Evolutionary conservation across 2,797 vertebrate genomes (phyloP).

Genomic region (Siniperca scherzeri): DNA sequence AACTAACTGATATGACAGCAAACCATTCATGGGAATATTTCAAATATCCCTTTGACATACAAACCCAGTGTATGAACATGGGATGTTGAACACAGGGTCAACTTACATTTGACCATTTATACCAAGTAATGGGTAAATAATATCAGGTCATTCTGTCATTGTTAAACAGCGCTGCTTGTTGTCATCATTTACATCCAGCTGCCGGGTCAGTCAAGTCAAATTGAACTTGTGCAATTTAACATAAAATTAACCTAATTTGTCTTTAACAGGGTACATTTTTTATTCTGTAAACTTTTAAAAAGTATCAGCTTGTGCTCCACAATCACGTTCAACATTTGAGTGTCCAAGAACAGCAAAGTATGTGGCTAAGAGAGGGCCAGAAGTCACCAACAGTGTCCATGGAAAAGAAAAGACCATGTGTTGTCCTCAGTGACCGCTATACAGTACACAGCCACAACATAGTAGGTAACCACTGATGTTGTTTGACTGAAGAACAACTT

Average conservation of each 20-base stretch:
- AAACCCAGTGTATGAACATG: not conserved
- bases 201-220: not conserved
- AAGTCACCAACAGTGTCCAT: not conserved
- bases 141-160: not conserved
- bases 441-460: slow-evolving; percentile 4
- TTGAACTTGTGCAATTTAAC: not conserved
- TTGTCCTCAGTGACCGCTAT: slow-evolving; percentile 1
- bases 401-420: slow-evolving; percentile 7
- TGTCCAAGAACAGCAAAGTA: not conserved
- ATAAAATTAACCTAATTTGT: not conserved
- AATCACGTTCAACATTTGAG: not conserved
- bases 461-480: not conserved
- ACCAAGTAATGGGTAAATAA: slow-evolving; percentile 16
- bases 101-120: not conserved
- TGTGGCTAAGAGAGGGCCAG: not conserved
- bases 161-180: not conserved
- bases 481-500: slow-evolving; percentile 18
- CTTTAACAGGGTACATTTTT: not conserved
- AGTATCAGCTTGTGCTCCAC: not conserved
- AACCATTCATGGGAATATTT: slow-evolving; percentile 19
- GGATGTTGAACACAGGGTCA: not conserved
- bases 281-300: not conserved
- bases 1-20: slow-evolving; percentile 41
- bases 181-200: not conserved
- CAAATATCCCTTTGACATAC: not conserved